Evolutionary conservation across 2,888 invertebrate genomes (phyloP), one percentile per base, ranked within the genome.

Genomic region (Parnassius smintheus): DNA sequence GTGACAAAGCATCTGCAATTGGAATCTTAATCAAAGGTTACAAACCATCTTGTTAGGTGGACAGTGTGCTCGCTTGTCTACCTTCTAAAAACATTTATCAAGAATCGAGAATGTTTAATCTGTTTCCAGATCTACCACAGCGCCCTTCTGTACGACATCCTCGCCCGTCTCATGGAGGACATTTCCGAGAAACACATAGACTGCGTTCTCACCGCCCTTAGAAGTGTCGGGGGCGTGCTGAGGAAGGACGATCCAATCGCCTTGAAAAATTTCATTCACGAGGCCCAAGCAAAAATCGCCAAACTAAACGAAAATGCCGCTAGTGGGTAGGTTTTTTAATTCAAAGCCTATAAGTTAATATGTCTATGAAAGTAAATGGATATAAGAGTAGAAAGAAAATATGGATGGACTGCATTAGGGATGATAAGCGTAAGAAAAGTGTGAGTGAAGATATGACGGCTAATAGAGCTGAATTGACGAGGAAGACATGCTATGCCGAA

Each of bases 191-290:
- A 97, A 83, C 94, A 95, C 67, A 94, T 98, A 10, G 98, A 98
- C 74, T 94, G 98, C 62, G 94, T 98, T 68, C 82, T 98, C 11
- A 87, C 96, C 0, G 92, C 96, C 9, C 86, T 98, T 54, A 94
- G 95, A 72, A 94, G 94, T 65, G 95, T 96, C 7, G 99, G 99
- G 2, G 98, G 97, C 73, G 93, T 93, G 54, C 83, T 99, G 68
- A 91, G 99, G 48, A 98, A 96, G 80, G 97, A 98, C 70, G 96
- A 98, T 81, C 98, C 98, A 0, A 66, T 93, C 0, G 94, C 94
- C 0, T 90, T 99, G 61, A 98, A 96, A 86, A 92, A 93, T 65
- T 93, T 96, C 70, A 95, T 96, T 79, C 89, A 95, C 25, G 92
- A 91, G 50, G 86, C 96, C 0, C 96, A 97, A 76, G 91, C 92